phyloP scores from a whole-genome alignment of 2,113 vertebrate genomes.

The Lathamus discolor region DNA sequence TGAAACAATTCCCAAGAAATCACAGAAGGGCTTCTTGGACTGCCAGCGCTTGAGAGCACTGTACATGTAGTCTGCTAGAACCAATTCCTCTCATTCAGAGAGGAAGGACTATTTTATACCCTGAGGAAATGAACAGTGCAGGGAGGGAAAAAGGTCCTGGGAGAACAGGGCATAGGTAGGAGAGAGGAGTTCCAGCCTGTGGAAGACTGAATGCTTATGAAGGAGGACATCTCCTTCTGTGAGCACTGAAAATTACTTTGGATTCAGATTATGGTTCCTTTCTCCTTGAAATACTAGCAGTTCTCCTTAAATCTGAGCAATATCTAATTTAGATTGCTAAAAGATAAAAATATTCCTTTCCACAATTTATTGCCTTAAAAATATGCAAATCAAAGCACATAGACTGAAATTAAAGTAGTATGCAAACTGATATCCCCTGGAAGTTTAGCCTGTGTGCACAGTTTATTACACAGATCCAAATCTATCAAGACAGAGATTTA shows the following conservation, averaged over 20 bases:
- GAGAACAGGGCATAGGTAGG: neutral
- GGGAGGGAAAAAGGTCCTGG: neutral
- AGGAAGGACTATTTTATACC: neutral
- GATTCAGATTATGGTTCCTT: neutral
- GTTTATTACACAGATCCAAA: neutral
- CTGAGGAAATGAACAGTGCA: neutral
- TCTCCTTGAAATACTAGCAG: neutral
- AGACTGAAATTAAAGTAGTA: neutral
- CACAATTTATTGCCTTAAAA: neutral
- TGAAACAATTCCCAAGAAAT: neutral
- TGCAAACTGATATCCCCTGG: neutral
- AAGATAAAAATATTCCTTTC: neutral
- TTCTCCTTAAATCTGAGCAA: neutral
- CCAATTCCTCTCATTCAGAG: neutral
- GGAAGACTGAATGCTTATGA: neutral
- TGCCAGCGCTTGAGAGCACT: neutral
- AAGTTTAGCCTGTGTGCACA: neutral
- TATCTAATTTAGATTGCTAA: neutral
- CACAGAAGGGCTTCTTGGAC: neutral
- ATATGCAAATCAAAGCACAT: neutral
- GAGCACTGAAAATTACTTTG: neutral
- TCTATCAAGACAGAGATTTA: neutral
- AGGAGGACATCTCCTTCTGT: neutral
- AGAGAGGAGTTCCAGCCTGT: neutral
- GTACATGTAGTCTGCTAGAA: neutral